Percentiles rank a stretch among this genome's conserved stretches.
These are phyloP conservation scores for Microtus montanus DNA, from an alignment of 2,113 vertebrate genomes.

Conservation along the genomic window DNA sequence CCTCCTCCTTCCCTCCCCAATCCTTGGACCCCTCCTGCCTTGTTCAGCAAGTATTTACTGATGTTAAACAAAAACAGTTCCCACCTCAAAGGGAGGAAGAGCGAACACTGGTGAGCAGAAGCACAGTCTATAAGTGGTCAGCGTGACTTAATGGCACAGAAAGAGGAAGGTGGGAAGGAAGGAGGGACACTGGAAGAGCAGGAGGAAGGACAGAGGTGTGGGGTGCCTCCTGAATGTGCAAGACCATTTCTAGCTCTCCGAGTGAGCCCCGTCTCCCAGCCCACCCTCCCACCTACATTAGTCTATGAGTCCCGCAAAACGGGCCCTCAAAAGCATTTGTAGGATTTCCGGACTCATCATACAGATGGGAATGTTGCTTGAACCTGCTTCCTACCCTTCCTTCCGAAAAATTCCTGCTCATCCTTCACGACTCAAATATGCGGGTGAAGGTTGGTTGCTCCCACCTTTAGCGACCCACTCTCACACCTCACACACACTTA, in stretches of 20 bases:
- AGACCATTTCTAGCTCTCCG: neutral
- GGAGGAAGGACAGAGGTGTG: neutral
- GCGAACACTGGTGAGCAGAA: fast-evolving
- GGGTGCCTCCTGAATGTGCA: too few species aligned
- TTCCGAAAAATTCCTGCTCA: neutral
- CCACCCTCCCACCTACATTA: neutral
- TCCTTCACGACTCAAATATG: neutral
- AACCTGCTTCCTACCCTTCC: neutral
- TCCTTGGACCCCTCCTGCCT: neutral
- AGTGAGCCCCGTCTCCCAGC: neutral
- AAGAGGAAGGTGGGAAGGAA: neutral
- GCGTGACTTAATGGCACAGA: neutral
- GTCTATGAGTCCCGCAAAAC: neutral
- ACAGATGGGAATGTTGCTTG: neutral
- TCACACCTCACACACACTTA: neutral
- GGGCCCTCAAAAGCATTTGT: neutral
- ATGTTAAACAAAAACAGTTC: neutral
- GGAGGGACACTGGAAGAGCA: neutral
- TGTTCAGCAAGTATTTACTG: neutral
- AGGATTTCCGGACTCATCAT: neutral
- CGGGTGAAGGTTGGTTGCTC: neutral
- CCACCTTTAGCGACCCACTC: neutral
- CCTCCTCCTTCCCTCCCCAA: neutral
- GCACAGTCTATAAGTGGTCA: neutral
- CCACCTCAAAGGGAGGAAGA: neutral